Conservation (phyloP, 2,797 vertebrate genomes). For the Pipistrellus nathusii region DNA sequence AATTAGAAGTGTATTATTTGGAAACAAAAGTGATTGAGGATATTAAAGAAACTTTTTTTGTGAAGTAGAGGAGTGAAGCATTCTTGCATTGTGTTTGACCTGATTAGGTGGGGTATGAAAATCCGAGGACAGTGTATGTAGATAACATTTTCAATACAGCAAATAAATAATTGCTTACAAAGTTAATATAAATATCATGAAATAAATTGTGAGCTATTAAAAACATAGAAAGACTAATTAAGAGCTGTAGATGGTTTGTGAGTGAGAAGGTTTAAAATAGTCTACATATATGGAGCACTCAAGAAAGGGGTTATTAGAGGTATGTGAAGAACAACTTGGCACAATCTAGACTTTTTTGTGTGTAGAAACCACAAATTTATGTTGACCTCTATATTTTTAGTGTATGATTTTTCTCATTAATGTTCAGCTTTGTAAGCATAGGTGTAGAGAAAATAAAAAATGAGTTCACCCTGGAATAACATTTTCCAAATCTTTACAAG, state of each 20-base stretch:
- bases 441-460: neutral
- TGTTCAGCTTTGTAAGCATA: neutral
- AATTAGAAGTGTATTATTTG: neutral
- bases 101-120: neutral
- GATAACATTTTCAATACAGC: neutral
- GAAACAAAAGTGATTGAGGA: neutral
- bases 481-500: neutral
- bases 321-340: neutral
- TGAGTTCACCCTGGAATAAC: neutral
- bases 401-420: neutral
- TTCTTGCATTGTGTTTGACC: neutral
- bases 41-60: neutral
- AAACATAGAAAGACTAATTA: neutral
- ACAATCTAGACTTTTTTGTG: neutral
- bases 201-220: neutral
- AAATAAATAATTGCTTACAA: neutral
- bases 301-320: neutral
- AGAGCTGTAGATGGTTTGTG: neutral
- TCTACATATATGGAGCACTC: neutral
- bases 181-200: neutral
- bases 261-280: neutral
- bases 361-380: neutral
- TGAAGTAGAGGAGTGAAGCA: neutral
- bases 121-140: neutral
- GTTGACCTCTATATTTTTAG: neutral